Conservation (phyloP, 2,113 vertebrate genomes). For the Rhadina sibilatrix region DNA sequence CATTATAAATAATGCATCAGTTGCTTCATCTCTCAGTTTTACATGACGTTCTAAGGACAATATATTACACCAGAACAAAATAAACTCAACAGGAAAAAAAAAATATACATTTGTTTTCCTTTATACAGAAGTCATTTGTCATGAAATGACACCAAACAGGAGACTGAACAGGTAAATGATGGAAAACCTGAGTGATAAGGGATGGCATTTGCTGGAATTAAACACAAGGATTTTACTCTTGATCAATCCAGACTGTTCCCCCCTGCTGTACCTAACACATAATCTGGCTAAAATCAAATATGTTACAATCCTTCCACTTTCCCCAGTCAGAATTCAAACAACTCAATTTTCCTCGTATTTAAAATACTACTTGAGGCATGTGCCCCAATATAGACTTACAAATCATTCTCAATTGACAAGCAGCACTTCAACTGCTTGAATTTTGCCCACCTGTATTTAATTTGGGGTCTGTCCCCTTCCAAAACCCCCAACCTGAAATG, state of each 20-base stretch:
- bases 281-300: not conserved
- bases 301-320: not conserved
- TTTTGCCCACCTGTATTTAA: not conserved
- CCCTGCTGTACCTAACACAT: not conserved
- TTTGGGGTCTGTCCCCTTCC: not conserved
- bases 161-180: not conserved
- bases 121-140: not conserved
- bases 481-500: not conserved
- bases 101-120: slow-evolving; percentile 12
- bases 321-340: not conserved
- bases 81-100: slow-evolving; percentile 34
- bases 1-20: slow-evolving; percentile 27
- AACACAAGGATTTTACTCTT: not conserved
- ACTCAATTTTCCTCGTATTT: not conserved
- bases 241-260: not conserved
- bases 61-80: slow-evolving; percentile 22
- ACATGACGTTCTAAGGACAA: not conserved
- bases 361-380: not conserved
- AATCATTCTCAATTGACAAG: not conserved
- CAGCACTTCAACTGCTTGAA: not conserved
- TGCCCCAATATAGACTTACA: not conserved
- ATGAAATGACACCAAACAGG: not conserved
- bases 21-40: not conserved
- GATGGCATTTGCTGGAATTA: not conserved
- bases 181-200: slow-evolving; percentile 21